Evolutionary conservation across 2,888 invertebrate species (phyloP), one percentile per base, ranked within the genome.

Genomic region (Cetonia aurata): DNA sequence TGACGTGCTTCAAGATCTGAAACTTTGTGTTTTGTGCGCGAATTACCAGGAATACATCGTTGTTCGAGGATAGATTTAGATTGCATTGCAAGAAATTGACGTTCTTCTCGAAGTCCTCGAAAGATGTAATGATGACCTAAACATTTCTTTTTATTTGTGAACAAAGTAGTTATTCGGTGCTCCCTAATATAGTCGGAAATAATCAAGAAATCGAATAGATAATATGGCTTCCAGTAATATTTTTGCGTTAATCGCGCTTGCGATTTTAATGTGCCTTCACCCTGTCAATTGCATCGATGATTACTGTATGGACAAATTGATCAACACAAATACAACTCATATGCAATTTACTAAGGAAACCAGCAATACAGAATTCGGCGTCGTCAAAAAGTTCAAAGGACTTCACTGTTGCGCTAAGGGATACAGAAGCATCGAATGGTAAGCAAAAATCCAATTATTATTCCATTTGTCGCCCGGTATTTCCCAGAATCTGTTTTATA

Each of bases 401-500:
- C 88, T 93, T 55, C 92, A 93, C 81, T 93, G 93, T 84, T 93
- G 93, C 81, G 90, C 92, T 67, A 89, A 91, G 79, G 92, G 91
- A 73, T 93, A 92, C 81, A 86, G 92, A 73, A 93, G 92, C 82
- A 92, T 93, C 77, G 93, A 93, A 87, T 93, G 93, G 93, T 93
- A 79, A 89, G 91, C 88, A 8, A 19, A 50, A 10, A 15, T 10
- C 37, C 8, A 50, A 48, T 48, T 33, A 48, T 41, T 65, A 37
- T 50, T 33, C 37, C n/a, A 60, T 41, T 41, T 15, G 41, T 37
- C 42, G 42, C 41, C 42, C 3, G 19, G 57, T 8, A 57, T 42
- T 57, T 57, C 57, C 41, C 0, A 41, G 17, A 57, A 42, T 19
- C 17, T 17, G 10, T 46, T 46, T 1, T 37, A 37, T 42, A 42